A percentile compares a stretch with the other conserved stretches of the same genome.
phyloP scores from a whole-genome alignment of 1,140 invertebrate species.

The Lasioglossum baleicum region DNA sequence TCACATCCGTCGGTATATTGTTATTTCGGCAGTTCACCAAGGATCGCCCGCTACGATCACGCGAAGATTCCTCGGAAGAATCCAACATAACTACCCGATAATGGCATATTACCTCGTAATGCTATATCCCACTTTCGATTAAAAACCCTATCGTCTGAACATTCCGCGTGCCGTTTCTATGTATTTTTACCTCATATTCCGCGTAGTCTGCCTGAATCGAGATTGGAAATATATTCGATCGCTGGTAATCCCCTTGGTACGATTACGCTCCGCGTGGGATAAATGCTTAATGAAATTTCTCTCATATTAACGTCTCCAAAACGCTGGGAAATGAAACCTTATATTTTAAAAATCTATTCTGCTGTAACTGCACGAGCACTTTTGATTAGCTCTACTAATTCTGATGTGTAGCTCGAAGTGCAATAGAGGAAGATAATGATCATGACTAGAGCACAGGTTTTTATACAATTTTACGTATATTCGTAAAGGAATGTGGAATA shows the following conservation, averaged over 20 bases:
- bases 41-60: neutral
- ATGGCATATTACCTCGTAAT: slow-evolving; percentile 58
- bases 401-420: too few species aligned
- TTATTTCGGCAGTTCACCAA: slow-evolving; percentile 59
- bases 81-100: slow-evolving; percentile 63
- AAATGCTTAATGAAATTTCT: slow-evolving; percentile 32
- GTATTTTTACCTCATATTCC: slow-evolving; percentile 37
- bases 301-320: neutral
- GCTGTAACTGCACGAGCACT: too few species aligned
- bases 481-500: too few species aligned
- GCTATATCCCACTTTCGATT: slow-evolving; percentile 36
- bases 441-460: too few species aligned
- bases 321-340: too few species aligned
- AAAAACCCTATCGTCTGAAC: slow-evolving; percentile 55
- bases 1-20: slow-evolving; percentile 61
- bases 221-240: slow-evolving; percentile 48
- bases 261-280: slow-evolving; percentile 43
- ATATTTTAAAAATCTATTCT: too few species aligned
- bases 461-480: too few species aligned
- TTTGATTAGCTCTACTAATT: too few species aligned
- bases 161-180: slow-evolving; percentile 59
- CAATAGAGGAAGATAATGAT: too few species aligned
- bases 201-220: slow-evolving; percentile 7
- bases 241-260: slow-evolving; percentile 58
- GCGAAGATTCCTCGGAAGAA: slow-evolving; percentile 52